Evolutionary conservation across 2,797 vertebrate species (phyloP), one percentile per base, ranked within the genome.

Genomic region (Orientallactaga sibirica): DNA sequence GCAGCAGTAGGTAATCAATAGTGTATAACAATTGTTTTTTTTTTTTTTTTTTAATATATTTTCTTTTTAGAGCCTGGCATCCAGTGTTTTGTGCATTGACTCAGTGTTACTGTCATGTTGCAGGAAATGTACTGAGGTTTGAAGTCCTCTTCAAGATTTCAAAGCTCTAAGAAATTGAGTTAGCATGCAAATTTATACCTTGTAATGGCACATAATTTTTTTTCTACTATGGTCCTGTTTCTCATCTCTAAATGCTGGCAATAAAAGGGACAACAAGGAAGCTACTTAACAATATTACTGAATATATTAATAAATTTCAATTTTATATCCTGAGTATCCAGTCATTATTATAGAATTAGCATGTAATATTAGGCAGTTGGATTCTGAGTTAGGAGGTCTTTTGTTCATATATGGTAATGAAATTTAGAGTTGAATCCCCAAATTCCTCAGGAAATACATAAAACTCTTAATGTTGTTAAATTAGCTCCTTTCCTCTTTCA

Each of bases 121-220:
- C 0, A 64, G 68, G 58, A 81, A 89, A 85, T 88, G 14, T 84
- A 64, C 2, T 75, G 55, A 93, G 10, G 9, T 92, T 76, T 86
- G 24, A 76, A 90, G 37, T 79, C 15, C 91, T 82, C 4, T 76
- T 88, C 1, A 73, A 90, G 43, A 82, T 91, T 92, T 94, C 55
- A 94, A 95, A 92, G 18, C 19, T 86, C 68, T 67, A 79, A 81
- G 82, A 91, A 92, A 70, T 91, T 61, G 29, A 93, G 71, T 92
- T 12, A 83, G 29, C 5, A 66, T 79, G 15, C 64, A 61, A 87
- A 62, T 92, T 90, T 92, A 83, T 25, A 90, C 15, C 27, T 92
- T 77, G 25, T 94, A 92, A 25, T 88, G 29, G 89, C 93, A 92
- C 78, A 76, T 77, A 90, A 80, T 68, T 61, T 2, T 43, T 73